Evolutionary conservation across 2,888 invertebrate species (phyloP).

Genomic region (Parnassius mnemosyne): DNA sequence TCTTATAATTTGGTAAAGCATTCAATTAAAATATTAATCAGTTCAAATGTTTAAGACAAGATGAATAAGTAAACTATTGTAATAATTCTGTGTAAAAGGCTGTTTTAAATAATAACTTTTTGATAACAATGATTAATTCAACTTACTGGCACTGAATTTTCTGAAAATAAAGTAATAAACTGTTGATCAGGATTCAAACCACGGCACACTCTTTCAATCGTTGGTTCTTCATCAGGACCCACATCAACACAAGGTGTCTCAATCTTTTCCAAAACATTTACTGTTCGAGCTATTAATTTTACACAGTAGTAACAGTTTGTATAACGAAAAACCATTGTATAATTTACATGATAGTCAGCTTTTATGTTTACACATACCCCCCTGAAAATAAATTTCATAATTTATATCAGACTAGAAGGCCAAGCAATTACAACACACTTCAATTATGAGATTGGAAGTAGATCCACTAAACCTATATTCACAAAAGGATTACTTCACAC

Average conservation of each 20-base stretch:
- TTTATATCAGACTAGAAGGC: too few species aligned
- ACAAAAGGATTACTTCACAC: too few species aligned
- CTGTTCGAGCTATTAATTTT: constrained; percentile 90
- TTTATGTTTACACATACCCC: constrained; percentile 87
- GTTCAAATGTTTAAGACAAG: too few species aligned
- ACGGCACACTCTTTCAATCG: constrained; percentile 88
- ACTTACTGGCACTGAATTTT: constrained; percentile 90
- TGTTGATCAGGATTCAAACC: constrained; percentile 89
- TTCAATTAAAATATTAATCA: too few species aligned
- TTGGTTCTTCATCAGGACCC: constrained; percentile 82
- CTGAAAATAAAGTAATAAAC: constrained; percentile 91
- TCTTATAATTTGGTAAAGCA: too few species aligned
- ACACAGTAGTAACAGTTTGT: constrained; percentile 91
- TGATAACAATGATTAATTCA: constrained; percentile 9
- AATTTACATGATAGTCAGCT: constrained; percentile 89
- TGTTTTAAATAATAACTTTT: neutral
- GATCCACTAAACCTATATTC: too few species aligned
- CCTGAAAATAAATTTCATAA: constrained; percentile 47
- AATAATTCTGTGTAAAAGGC: too few species aligned
- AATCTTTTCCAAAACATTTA: constrained; percentile 93
- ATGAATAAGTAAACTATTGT: too few species aligned
- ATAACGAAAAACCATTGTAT: constrained; percentile 89
- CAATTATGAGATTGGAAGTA: too few species aligned
- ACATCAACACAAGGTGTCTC: constrained; percentile 91
- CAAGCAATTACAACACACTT: too few species aligned